phyloP scores from a whole-genome alignment of 2,113 vertebrate genomes.

The Eudorcas thomsonii region DNA sequence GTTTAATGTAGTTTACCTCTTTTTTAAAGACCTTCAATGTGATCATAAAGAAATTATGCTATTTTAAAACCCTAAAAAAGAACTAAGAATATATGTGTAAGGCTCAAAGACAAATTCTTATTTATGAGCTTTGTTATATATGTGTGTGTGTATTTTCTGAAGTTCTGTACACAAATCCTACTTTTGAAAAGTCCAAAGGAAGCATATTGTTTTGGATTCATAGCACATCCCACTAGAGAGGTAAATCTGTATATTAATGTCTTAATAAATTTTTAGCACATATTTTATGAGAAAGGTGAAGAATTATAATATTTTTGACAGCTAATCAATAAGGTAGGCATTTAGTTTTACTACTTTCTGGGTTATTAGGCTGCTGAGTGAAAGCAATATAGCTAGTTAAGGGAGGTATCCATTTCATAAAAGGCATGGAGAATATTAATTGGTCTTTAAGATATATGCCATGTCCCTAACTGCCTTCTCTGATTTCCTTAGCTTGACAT shows the following conservation, averaged over 20 bases:
- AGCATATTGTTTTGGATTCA: neutral
- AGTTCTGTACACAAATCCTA: neutral
- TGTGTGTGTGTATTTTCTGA: neutral
- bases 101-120: neutral
- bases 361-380: slow-evolving; percentile 62
- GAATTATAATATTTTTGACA: slow-evolving; percentile 50
- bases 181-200: neutral
- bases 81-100: neutral
- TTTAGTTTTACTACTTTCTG: slow-evolving; percentile 66
- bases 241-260: slow-evolving; percentile 58
- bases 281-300: slow-evolving; percentile 69
- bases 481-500: slow-evolving; percentile 57
- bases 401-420: slow-evolving; percentile 22
- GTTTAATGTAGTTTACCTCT: neutral
- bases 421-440: slow-evolving; percentile 27
- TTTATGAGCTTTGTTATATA: neutral
- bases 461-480: slow-evolving; percentile 22
- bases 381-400: slow-evolving; percentile 54
- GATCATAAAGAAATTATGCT: neutral
- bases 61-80: slow-evolving; percentile 31
- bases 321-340: slow-evolving; percentile 58
- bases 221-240: slow-evolving; percentile 3
- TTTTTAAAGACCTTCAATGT: neutral
- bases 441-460: slow-evolving; percentile 51
- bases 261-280: slow-evolving; percentile 62